Base-by-base conservation (phyloP, 2,113 vertebrate species). In the Marmota flaviventris region DNA sequence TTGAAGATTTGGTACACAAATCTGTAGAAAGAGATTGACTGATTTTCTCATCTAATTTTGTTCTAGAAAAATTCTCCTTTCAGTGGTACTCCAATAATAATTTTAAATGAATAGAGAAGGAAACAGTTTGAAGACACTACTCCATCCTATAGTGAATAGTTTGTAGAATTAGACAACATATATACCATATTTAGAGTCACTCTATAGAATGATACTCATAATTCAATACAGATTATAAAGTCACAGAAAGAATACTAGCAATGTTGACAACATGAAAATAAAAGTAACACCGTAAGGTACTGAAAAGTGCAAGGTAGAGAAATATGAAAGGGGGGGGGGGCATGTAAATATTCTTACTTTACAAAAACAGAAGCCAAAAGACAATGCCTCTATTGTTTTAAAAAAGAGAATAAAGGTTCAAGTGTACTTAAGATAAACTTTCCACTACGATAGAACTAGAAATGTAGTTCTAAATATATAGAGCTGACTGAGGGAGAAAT, bases 51-150 rank as follows among this genome's bases (percentile, higher is more conserved):
- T 53, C 27, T 53, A 72, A 77, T 16, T n/a, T 32, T 51, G 32
- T 34, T 73, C 1, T 10, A 67, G 20, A 34, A 87, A 92, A 37
- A 92, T 7, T 39, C 6, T 56, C 37, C 53, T 70, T 75, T 72
- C 75, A 85, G 58, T 34, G 17, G 51, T 51, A 65, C 8, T 79
- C 37, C 3, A 32, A 48, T 75, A 5, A 39, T 9, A 85, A 53
- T 72, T 53, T 2, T 5, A 37, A 63, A 78, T 25, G 39, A 77
- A 92, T 0, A 72, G 56, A 81, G 27, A 93, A 75, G 25, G 3
- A 94, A 92, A 85, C 73, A 93, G 69, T 70, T 84, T 32, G 45
- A 95, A 88, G 11, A 9, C 63, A 78, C 61, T n/a, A 13, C 20
- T 77, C 20, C 37, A 72, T 45, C 22, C 45, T 67, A 27, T 2